phyloP scores from a whole-genome alignment of 2,888 invertebrate species.

The Drosophila robusta region DNA sequence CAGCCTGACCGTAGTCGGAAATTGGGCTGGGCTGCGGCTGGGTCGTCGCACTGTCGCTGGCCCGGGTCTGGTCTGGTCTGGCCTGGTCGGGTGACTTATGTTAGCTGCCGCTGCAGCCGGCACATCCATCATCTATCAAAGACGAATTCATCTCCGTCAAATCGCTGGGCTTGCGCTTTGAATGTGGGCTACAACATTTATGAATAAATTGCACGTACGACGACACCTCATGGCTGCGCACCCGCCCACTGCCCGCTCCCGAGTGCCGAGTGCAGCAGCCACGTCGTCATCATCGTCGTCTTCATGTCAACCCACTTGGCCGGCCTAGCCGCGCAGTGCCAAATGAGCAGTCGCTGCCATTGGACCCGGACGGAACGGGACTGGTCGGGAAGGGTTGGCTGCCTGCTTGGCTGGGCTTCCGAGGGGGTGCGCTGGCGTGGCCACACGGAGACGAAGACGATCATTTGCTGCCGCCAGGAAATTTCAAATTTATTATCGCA shows the following conservation, averaged over 20 bases:
- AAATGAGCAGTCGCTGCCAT: slow-evolving; percentile 34
- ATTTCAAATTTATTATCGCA: slow-evolving; percentile 84
- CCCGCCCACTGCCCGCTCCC: not conserved
- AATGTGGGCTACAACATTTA: slow-evolving; percentile 80
- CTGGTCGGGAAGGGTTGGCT: not conserved
- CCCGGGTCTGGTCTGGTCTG: slow-evolving; percentile 1
- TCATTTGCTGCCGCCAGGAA: slow-evolving; percentile 81
- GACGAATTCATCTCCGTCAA: slow-evolving; percentile 82
- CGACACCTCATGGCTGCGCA: slow-evolving; percentile 50
- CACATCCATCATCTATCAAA: slow-evolving; percentile 82
- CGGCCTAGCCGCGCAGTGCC: slow-evolving; percentile 52
- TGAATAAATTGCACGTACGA: slow-evolving; percentile 83
- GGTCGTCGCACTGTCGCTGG: slow-evolving; percentile 18
- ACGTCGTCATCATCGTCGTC: slow-evolving; percentile 31
- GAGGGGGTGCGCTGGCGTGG: slow-evolving; percentile 18
- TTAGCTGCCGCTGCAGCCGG: slow-evolving; percentile 81
- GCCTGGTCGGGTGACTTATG: slow-evolving; percentile 75
- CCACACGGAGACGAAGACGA: slow-evolving; percentile 54
- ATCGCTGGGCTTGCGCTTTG: slow-evolving; percentile 68
- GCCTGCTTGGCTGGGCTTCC: not conserved
- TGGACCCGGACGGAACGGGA: slow-evolving; percentile 10
- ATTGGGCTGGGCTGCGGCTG: slow-evolving; percentile 29
- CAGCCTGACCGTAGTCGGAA: slow-evolving; percentile 47
- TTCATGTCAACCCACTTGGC: slow-evolving; percentile 59
- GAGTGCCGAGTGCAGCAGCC: slow-evolving; percentile 40